Conservation (phyloP, 2,888 invertebrate species). For the Serrognathus titanus region DNA sequence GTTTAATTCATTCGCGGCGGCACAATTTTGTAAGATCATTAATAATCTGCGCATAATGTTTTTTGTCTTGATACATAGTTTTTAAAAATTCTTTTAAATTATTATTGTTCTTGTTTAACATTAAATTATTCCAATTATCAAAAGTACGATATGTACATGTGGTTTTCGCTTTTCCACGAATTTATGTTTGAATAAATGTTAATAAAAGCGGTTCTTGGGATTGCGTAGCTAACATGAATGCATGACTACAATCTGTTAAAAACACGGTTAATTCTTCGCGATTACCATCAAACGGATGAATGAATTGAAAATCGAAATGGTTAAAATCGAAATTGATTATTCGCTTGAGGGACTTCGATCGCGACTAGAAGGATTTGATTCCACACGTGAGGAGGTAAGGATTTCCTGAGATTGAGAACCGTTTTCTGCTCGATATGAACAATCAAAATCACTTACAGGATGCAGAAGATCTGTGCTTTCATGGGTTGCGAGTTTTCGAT, state of each 20-base stretch:
- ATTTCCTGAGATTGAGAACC: too few species aligned
- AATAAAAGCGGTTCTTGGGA: conserved; percentile 8
- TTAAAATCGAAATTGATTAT: conserved; percentile 1
- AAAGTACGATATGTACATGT: conserved; percentile 9
- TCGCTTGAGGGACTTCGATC: not conserved
- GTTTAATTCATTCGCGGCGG: not conserved
- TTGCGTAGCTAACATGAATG: conserved; percentile 5
- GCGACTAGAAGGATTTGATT: not conserved
- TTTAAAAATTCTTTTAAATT: conserved; percentile 8
- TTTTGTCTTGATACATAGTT: conserved; percentile 8
- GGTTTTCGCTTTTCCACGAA: conserved; percentile 9
- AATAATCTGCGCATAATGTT: conserved; percentile 10
- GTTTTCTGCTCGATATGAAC: too few species aligned
- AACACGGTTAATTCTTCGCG: conserved; percentile 7
- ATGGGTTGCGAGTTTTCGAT: too few species aligned
- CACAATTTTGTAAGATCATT: conserved; percentile 9
- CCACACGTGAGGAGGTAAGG: too few species aligned
- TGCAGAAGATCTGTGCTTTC: too few species aligned
- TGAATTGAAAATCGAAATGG: conserved; percentile 3
- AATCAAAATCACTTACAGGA: too few species aligned
- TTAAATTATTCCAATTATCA: conserved; percentile 2
- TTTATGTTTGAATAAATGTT: conserved; percentile 12
- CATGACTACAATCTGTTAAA: conserved; percentile 10
- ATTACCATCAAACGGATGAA: not conserved
- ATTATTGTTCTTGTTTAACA: too few species aligned